Base-by-base conservation (phyloP, 2,797 vertebrate species). In the Gymnothorax javanicus region DNA sequence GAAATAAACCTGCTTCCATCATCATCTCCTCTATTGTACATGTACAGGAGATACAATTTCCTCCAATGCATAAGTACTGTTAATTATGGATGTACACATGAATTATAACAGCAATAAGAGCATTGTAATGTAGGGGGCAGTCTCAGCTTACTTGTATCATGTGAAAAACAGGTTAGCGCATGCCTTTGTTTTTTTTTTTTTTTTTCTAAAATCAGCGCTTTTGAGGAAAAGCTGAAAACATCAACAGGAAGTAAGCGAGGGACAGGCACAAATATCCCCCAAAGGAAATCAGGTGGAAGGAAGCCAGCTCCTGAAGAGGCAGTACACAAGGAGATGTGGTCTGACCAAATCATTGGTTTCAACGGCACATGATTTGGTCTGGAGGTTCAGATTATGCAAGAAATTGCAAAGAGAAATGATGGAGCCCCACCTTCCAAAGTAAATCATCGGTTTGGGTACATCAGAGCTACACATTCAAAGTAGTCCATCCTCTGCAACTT, bases 401-500 rank as follows among this genome's bases (percentile, higher is more conserved):
- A 83, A 83, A 27, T 27, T 85, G 85, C 69, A 0, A 0, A 23
- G 83, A 60, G 1, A 25, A 20, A 43, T 69, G 5, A 27, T 73
- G 6, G 62, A 1, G 54, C 82, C 83, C 93, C 88, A 97, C 97
- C 96, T 93, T 93, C 90, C 0, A 93, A 1, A 0, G 96, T 93
- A 93, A 97, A 97, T 87, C 97, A 91, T 90, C 91, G 93, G 87
- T 92, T 92, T 91, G 96, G 95, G 0, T 95, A 97, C 90, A 97
- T 97, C 82, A 96, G 88, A 52, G 91, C 95, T 86, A 97, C 95
- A 88, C 97, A 97, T 86, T 91, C 95, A 89, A 97, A 97, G 90
- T 97, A 97, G 93, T 97, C 96, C 81, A 96, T 93, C 97, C 96
- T 97, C 15, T 96, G 84, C 85, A 98, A 95, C 23, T 97, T 96